Evolutionary conservation across 2,888 invertebrate genomes (phyloP).

Genomic region (Patella ulyssiponensis): DNA sequence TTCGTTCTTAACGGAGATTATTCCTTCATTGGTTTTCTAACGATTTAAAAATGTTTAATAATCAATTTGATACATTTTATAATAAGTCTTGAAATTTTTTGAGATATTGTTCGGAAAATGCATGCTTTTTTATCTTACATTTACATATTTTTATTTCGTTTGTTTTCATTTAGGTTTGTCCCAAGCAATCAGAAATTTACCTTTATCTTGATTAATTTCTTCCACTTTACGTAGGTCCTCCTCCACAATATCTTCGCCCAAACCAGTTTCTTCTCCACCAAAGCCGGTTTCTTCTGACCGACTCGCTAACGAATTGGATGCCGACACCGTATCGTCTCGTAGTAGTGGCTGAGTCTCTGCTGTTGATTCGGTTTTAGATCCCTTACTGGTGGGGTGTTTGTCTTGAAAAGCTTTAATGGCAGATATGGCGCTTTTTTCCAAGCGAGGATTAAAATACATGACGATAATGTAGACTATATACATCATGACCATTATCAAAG

Average conservation of each 20-base stretch:
- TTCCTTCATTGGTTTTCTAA: no score
- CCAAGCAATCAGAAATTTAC: neutral
- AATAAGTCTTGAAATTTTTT: no score
- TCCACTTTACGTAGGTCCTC: neutral
- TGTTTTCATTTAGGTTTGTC: no score
- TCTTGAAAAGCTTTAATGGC: conserved; percentile 13
- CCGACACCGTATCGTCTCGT: conserved; percentile 13
- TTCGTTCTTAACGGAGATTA: no score
- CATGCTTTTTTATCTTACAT: no score
- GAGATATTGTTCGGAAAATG: no score
- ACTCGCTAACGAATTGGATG: conserved; percentile 16
- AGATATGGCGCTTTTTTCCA: conserved; percentile 38
- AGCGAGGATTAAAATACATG: conserved; percentile 84
- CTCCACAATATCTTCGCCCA: conserved; percentile 9
- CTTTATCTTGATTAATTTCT: conserved; percentile 7
- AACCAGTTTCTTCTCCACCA: conserved; percentile 23
- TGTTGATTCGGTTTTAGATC: conserved; percentile 36
- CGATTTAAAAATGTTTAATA: no score
- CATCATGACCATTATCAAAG: conserved; percentile 88
- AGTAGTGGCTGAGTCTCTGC: neutral
- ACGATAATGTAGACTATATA: conserved; percentile 88
- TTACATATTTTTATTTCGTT: no score
- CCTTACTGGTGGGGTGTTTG: conserved; percentile 20
- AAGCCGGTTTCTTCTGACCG: conserved; percentile 11
- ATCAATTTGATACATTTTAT: no score